Evolutionary conservation across 2,113 vertebrate genomes (phyloP), one percentile per base, ranked within the genome.

Genomic region (western clawed frog (Xenopus tropicalis)): DNA sequence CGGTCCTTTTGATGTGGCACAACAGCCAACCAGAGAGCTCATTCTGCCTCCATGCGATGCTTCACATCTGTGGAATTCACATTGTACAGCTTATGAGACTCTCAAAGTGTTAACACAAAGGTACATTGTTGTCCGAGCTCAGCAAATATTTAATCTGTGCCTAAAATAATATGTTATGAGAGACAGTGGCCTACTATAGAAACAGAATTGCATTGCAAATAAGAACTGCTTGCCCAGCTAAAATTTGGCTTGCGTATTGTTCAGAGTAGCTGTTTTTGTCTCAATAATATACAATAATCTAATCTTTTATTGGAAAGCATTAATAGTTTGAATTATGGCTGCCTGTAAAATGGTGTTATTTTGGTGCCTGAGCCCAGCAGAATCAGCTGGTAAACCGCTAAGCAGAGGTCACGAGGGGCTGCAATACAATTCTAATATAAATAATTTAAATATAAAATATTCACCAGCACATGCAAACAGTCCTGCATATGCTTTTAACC

Each of bases 61-160:
- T 74, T 43, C 65, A 69, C 73, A 76, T 76, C 73, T 76, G 73
- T 76, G 73, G 66, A 69, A 76, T 76, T 76, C 73, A 54, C 73
- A 76, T 69, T 69, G 66, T 61, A 51, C 44, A 61, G 72, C 20
- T 74, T 68, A 68, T 20, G 43, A 67, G 42, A 74, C 56, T 52
- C 44, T 67, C 65, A 69, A 74, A 76, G 73, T 76, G 73, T 69
- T 76, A 76, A 76, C 48, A 76, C 73, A 76, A 76, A 76, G 73
- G 73, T 76, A 69, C 73, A 69, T 69, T 76, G 72, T 75, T 69
- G 46, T 69, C 46, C 66, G 24, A 61, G 46, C 58, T 69, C 29
- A 48, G 73, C 73, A 76, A 76, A 76, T 76, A 76, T 76, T 76
- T 76, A 69, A 76, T 76, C 73, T 62, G 73, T 57, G 56, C 73